A percentile compares a stretch with the other conserved stretches of the same genome.
These are phyloP conservation scores for Drosophila putrida DNA, from an alignment of 2,888 invertebrate genomes.

Conservation along the genomic window DNA sequence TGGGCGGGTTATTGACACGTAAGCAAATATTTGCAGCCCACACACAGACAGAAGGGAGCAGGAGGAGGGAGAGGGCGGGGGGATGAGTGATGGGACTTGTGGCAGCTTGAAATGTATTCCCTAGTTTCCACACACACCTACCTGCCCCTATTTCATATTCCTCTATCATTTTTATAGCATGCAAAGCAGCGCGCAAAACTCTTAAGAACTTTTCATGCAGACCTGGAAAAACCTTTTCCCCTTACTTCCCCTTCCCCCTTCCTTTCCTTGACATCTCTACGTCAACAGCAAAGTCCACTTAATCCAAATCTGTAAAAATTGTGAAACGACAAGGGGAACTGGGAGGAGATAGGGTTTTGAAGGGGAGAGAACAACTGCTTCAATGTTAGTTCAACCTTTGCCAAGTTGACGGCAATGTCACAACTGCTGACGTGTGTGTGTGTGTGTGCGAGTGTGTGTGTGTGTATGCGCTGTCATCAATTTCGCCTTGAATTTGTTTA, in stretches of 20 bases:
- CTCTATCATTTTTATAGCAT: conserved; percentile 45
- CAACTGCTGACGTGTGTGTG: conserved; percentile 49
- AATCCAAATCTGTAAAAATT: conserved; percentile 80
- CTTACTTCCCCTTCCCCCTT: neutral
- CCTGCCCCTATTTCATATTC: conserved; percentile 11
- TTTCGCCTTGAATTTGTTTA: conserved; percentile 78
- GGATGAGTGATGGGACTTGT: conserved; percentile 19
- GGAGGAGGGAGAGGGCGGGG: conserved; percentile 7
- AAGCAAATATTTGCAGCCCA: conserved; percentile 75
- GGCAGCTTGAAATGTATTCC: conserved; percentile 54
- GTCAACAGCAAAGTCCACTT: conserved; percentile 79
- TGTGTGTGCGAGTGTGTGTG: conserved; percentile 29
- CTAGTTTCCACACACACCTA: neutral
- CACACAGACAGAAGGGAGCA: conserved; percentile 17
- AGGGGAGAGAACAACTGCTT: conserved; percentile 38
- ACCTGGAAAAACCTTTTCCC: conserved; percentile 1
- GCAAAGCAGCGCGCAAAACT: conserved; percentile 66
- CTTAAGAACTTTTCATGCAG: conserved; percentile 66
- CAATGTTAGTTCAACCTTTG: conserved; percentile 71
- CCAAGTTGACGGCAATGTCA: conserved; percentile 73
- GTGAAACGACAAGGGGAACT: conserved; percentile 15
- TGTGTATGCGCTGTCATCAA: conserved; percentile 66
- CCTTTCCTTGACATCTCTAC: conserved; percentile 32
- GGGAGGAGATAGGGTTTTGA: neutral
- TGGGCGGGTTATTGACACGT: conserved; percentile 80